phyloP scores from a whole-genome alignment of 2,797 vertebrate genomes.

The Nyctalus aviator region DNA sequence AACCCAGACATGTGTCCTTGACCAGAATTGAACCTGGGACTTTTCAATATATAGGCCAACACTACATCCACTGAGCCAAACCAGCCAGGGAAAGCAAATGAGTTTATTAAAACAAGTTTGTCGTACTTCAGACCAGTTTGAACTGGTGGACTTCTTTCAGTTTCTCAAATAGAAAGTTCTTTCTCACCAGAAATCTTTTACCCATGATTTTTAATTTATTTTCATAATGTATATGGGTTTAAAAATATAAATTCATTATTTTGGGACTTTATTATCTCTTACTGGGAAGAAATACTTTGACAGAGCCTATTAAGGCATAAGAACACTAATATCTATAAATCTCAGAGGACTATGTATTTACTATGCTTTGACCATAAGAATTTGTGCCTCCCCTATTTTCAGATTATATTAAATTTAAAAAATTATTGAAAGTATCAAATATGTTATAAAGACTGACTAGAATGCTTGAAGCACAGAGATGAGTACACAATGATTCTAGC shows the following conservation, averaged over 20 bases:
- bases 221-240: neutral
- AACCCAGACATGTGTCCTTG: too few species aligned
- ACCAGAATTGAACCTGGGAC: too few species aligned
- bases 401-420: neutral
- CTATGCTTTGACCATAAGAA: neutral
- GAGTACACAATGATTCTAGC: neutral
- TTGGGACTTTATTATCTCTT: neutral
- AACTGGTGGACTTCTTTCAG: neutral
- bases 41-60: too few species aligned
- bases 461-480: neutral
- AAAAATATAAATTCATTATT: neutral
- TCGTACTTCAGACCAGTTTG: neutral
- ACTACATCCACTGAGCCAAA: too few species aligned
- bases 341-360: neutral
- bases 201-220: neutral
- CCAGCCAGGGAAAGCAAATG: too few species aligned
- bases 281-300: neutral
- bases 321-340: neutral
- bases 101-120: neutral
- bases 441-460: neutral
- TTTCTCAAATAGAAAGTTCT: neutral
- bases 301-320: neutral
- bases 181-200: neutral
- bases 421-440: neutral
- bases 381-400: neutral